These are phyloP conservation scores for Listronotus bonariensis DNA, from an alignment of 1,140 invertebrate genomes.

Conservation along the genomic window DNA sequence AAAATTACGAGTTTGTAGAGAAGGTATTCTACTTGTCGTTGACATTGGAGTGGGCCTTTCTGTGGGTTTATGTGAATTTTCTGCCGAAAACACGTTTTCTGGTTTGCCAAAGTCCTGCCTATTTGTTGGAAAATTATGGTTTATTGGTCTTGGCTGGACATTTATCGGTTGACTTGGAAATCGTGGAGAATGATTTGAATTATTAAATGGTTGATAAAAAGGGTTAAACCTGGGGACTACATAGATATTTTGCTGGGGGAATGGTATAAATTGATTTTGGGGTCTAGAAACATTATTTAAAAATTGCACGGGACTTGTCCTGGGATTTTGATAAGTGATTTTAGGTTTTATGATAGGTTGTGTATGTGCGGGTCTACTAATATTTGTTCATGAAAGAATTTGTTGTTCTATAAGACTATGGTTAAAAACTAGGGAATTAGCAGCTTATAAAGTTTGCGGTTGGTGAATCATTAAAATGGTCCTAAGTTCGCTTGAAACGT, in stretches of 20 bases:
- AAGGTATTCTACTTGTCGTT: not conserved
- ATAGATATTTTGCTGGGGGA: not conserved
- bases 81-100: conserved; percentile 29
- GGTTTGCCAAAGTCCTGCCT: conserved; percentile 36
- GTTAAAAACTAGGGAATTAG: conserved; percentile 5
- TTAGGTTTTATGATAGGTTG: not conserved
- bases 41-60: conserved; percentile 3
- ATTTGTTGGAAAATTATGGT: conserved; percentile 32
- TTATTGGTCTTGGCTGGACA: conserved; percentile 22
- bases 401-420: conserved; percentile 13
- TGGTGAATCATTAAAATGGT: conserved; percentile 10
- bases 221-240: not conserved
- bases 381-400: not conserved
- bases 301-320: not conserved
- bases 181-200: not conserved
- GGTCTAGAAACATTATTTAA: not conserved
- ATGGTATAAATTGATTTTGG: not conserved
- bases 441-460: conserved; percentile 8
- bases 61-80: not conserved
- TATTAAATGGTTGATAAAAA: not conserved
- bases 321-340: not conserved
- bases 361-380: not conserved
- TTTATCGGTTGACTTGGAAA: conserved; percentile 36
- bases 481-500: conserved; percentile 1
- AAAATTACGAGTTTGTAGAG: not conserved